Evolutionary conservation across 1,140 invertebrate species (phyloP).

Genomic region (Temnothorax longispinosus): DNA sequence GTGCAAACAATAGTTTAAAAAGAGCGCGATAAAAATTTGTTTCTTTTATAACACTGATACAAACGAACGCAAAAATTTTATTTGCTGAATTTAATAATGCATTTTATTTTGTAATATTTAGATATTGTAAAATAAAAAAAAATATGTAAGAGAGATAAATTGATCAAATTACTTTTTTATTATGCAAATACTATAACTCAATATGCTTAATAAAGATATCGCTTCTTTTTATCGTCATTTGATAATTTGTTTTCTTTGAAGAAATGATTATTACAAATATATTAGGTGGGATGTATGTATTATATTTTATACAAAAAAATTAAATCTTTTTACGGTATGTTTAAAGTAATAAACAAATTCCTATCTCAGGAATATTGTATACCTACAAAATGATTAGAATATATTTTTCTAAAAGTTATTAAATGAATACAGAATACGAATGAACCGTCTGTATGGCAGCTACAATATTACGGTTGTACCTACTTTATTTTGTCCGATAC

Average conservation of each 20-base stretch:
- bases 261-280: neutral
- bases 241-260: neutral
- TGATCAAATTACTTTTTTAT: neutral
- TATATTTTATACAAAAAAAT: neutral
- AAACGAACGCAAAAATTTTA: neutral
- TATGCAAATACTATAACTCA: neutral
- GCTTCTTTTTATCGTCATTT: neutral
- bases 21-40: neutral
- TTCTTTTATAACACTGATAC: neutral
- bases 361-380: neutral
- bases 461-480: neutral
- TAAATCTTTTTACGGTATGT: neutral
- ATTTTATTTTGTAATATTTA: neutral
- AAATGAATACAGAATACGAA: neutral
- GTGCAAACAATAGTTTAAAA: neutral
- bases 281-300: neutral
- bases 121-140: neutral
- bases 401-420: neutral
- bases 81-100: neutral
- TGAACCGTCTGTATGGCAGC: neutral
- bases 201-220: neutral
- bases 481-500: slow-evolving; percentile 17
- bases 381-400: neutral
- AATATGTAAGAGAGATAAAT: neutral
- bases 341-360: neutral